Evolutionary conservation across 1,140 invertebrate genomes (phyloP), one percentile per base, ranked within the genome.

Genomic region (Solenopsis invicta): DNA sequence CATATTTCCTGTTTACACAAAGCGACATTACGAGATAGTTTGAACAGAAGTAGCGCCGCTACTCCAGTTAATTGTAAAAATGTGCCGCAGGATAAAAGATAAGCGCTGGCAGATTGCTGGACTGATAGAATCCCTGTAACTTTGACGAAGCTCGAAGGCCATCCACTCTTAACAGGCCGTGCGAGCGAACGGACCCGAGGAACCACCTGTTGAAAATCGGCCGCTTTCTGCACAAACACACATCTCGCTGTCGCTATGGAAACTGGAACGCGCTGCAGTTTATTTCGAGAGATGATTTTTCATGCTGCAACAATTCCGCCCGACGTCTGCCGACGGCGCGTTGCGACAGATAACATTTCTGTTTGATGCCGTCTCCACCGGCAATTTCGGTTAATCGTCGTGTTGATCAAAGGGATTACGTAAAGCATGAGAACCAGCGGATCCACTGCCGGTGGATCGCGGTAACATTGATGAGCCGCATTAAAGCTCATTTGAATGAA

Each of bases 151-250:
- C 16, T 59, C 24, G 78, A 59, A 45, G 56, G 37, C 0, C 21
- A 13, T 16, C 21, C 67, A 45, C 80, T 74, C 80, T 74, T 61
- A 59, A 48, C 80, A 50, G 13, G 21, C 24, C 21, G 13, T 4
- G 5, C 18, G 13, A 21, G 24, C 37, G 80, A 37, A 37, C 52
- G 64, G 13, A 86, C 37, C 41, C 67, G 29, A 52, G 59, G 82
- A 89, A 89, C 88, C 87, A 89, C 88, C 87, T 89, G 88, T 89
- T 89, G 88, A 85, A 88, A 69, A 88, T 88, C 69, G 18, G 24
- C 56, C 74, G 48, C n/a, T 71, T 61, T 18, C 48, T 64, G 37
- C 45, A 18, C 50, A 59, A 85, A 88, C 74, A 52, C 34, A 41
- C 45, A 48, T 24, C 41, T 24, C 62, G 62, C 66, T 29, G 66